A percentile compares a stretch with the other conserved stretches of the same genome.
These are phyloP conservation scores for Caradrina kadenii DNA, from an alignment of 2,888 invertebrate genomes.

Conservation along the genomic window DNA sequence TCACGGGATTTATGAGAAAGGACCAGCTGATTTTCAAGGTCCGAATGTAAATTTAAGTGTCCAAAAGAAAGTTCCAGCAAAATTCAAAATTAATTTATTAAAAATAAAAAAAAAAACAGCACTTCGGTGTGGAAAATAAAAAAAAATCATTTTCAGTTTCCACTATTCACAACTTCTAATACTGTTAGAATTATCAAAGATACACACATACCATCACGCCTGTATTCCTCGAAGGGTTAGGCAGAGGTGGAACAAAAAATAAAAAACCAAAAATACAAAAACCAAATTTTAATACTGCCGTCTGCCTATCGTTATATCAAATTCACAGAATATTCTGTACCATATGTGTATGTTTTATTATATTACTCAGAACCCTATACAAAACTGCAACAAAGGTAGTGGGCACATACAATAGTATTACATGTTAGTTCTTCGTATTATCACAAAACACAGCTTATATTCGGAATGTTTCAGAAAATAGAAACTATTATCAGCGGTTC, in stretches of 20 bases:
- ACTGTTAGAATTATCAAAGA: too few relatives aligned
- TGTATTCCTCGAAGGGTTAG: too few relatives aligned
- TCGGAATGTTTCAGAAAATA: slow-evolving; percentile 38
- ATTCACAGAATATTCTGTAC: neutral
- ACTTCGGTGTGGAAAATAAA: neutral
- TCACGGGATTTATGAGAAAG: neutral
- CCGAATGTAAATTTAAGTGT: neutral
- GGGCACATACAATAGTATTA: neutral
- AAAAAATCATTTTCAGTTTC: too few relatives aligned
- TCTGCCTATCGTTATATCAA: neutral
- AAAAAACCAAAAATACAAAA: too few relatives aligned
- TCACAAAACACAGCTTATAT: slow-evolving; percentile 8
- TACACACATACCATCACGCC: too few relatives aligned
- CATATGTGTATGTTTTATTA: neutral
- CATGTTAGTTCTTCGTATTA: neutral
- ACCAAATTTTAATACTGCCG: too few relatives aligned
- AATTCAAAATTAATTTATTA: too few relatives aligned
- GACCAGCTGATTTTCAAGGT: too few relatives aligned
- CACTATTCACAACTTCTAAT: too few relatives aligned
- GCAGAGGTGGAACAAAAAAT: too few relatives aligned
- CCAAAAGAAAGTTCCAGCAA: too few relatives aligned
- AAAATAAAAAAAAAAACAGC: neutral
- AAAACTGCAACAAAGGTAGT: neutral
- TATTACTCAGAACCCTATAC: neutral
- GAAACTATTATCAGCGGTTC: slow-evolving; percentile 27